These are phyloP conservation scores for Volucella inanis DNA, from an alignment of 2,888 invertebrate genomes.

Conservation along the genomic window DNA sequence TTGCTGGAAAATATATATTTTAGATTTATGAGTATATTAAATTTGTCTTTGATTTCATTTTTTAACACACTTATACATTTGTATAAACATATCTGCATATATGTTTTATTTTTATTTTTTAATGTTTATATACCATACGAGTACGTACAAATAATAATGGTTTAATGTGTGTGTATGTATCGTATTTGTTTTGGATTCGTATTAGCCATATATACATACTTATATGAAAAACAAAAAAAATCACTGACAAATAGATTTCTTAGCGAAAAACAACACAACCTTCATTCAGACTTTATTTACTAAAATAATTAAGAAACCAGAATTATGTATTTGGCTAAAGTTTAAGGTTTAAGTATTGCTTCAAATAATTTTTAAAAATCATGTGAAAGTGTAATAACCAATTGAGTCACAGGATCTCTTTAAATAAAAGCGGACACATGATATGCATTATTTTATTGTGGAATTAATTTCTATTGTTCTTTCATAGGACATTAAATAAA, in stretches of 20 bases:
- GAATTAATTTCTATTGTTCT: no score
- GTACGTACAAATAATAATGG: no score
- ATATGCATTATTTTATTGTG: no score
- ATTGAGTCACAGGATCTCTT: no score
- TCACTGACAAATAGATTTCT: no score
- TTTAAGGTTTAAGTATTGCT: background rate
- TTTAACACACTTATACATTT: background rate
- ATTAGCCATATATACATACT: constrained; percentile 10
- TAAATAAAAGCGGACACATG: no score
- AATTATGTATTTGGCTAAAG: background rate
- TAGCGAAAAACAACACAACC: no score
- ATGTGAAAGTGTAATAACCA: background rate
- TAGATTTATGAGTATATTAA: constrained; percentile 60
- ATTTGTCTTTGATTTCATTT: constrained; percentile 41
- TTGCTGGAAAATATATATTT: constrained; percentile 68
- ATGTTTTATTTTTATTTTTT: constrained; percentile 20
- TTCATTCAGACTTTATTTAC: background rate
- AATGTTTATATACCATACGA: background rate
- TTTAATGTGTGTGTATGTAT: constrained; percentile 9
- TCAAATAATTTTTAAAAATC: background rate
- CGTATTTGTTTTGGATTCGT: constrained; percentile 13
- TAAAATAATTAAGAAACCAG: background rate
- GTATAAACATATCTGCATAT: constrained; percentile 9
- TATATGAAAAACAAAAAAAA: no score
- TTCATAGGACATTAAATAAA: no score